phyloP scores from a whole-genome alignment of 1,140 invertebrate species.

The Aporrectodea caliginosa region DNA sequence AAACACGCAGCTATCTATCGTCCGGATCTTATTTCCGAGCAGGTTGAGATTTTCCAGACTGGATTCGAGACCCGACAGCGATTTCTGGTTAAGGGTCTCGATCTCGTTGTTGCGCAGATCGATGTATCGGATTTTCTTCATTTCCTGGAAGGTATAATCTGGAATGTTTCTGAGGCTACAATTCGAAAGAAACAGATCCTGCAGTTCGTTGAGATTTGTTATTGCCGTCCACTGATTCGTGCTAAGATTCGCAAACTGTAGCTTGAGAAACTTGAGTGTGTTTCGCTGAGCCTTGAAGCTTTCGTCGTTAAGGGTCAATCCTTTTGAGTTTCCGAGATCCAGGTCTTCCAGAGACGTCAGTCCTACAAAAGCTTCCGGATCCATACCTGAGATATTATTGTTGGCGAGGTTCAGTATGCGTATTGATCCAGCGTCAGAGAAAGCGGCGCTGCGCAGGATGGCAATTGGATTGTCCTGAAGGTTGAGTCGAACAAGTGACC shows the following conservation, averaged over 20 bases:
- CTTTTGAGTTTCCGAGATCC: neutral
- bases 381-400: neutral
- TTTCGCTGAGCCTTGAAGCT: neutral
- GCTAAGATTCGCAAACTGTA: neutral
- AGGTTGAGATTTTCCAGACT: neutral
- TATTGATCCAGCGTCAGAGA: neutral
- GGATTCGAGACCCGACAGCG: slow-evolving; percentile 4
- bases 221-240: neutral
- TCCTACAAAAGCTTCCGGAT: neutral
- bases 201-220: neutral
- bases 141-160: neutral
- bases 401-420: neutral
- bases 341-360: neutral
- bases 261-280: neutral
- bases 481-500: neutral
- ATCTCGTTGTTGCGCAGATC: slow-evolving; percentile 11
- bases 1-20: slow-evolving; percentile 17
- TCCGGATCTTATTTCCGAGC: neutral
- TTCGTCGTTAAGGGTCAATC: neutral
- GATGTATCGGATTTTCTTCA: neutral
- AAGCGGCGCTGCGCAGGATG: neutral
- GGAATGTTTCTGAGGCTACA: neutral
- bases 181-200: neutral
- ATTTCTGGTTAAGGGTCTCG: neutral
- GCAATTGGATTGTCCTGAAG: neutral